Percentiles rank a stretch among this genome's conserved stretches.
These are phyloP conservation scores for Dryococelus australis DNA, from an alignment of 2,888 invertebrate species.

Conservation along the genomic window DNA sequence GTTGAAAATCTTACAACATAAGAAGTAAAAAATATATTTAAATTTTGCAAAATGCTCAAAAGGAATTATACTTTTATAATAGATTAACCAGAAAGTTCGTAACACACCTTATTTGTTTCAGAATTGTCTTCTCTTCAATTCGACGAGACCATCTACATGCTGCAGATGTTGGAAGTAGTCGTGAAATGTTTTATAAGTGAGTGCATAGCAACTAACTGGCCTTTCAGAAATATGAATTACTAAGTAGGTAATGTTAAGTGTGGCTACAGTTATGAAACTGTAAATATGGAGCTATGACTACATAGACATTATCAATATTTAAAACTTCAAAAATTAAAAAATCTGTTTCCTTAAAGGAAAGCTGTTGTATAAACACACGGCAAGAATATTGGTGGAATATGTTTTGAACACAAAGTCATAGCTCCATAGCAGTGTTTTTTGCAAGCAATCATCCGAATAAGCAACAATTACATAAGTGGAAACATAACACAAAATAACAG, in stretches of 20 bases:
- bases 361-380: too few species aligned
- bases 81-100: neutral
- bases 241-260: neutral
- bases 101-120: conserved; percentile 3
- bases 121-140: neutral
- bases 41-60: neutral
- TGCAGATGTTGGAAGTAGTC: neutral
- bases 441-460: too few species aligned
- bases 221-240: neutral
- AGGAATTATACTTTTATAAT: neutral
- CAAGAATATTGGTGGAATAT: too few species aligned
- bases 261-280: neutral
- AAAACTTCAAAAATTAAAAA: too few species aligned
- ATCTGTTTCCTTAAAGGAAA: too few species aligned
- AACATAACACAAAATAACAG: too few species aligned
- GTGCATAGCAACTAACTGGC: neutral
- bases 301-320: too few species aligned
- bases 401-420: too few species aligned
- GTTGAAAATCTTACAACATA: neutral
- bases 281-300: too few species aligned
- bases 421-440: too few species aligned
- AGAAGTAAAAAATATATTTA: neutral
- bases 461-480: too few species aligned
- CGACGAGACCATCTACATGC: neutral
- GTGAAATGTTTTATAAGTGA: neutral